Percentiles rank a stretch among this genome's conserved stretches.
Conservation (phyloP, 2,113 vertebrate genomes). For the Solenodon paradoxus region DNA sequence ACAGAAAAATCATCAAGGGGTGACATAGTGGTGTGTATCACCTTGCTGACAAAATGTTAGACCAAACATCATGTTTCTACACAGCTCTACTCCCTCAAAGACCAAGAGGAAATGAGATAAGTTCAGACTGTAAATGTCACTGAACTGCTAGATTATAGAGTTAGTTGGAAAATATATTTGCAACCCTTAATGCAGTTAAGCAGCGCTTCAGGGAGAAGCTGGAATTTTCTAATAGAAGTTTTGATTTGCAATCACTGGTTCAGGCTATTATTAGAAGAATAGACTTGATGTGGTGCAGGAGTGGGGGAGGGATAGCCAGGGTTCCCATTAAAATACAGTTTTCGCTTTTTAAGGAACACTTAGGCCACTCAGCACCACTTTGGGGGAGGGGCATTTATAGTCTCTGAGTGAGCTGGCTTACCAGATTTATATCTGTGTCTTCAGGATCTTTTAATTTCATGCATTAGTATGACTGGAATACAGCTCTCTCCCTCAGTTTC, state of each 20-base stretch:
- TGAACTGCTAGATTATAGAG: neutral
- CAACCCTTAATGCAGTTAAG: neutral
- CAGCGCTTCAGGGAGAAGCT: constrained; percentile 17
- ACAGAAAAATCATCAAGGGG: neutral
- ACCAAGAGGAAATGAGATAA: constrained; percentile 40
- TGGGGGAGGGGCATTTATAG: neutral
- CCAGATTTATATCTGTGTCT: neutral
- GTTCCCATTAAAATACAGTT: neutral
- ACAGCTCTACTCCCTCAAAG: neutral
- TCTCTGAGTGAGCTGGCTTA: neutral
- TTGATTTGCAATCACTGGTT: constrained; percentile 16
- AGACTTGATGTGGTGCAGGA: neutral
- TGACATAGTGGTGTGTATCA: neutral
- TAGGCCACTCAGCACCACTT: neutral
- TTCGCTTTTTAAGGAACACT: neutral
- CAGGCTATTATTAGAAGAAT: constrained; percentile 7
- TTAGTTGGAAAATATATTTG: neutral
- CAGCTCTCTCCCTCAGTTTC: neutral
- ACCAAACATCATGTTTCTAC: neutral
- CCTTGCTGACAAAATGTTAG: constrained; percentile 11
- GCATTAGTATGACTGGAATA: neutral
- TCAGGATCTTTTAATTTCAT: neutral
- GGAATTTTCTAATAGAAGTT: neutral
- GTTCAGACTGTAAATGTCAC: constrained; percentile 60
- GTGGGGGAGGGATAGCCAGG: neutral